Percentiles rank a stretch among this genome's conserved stretches.
These are phyloP conservation scores for Trididemnum miniatum DNA, from an alignment of 23 tunicate genomes.

Conservation along the genomic window DNA sequence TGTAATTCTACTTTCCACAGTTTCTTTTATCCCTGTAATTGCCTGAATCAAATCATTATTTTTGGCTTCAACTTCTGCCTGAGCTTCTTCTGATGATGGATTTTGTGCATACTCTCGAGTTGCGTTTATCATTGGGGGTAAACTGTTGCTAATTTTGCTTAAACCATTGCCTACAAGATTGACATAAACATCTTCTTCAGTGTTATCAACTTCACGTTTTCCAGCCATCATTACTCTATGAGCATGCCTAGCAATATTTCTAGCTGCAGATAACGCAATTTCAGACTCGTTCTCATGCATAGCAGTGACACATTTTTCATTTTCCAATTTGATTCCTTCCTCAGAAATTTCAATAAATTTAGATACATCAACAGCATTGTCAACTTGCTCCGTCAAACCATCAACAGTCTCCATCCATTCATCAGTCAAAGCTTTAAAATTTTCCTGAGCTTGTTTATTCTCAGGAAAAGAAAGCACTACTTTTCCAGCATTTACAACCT, in stretches of 20 bases:
- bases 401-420: conserved; percentile 87
- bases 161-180: conserved; percentile 37
- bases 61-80: conserved; percentile 43
- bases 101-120: conserved; percentile 58
- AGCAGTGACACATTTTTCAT: conserved; percentile 59
- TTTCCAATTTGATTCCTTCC: conserved; percentile 66
- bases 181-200: conserved; percentile 79
- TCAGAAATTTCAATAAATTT: conserved; percentile 76
- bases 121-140: conserved; percentile 49
- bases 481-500: conserved; percentile 91
- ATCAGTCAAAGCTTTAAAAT: conserved; percentile 74
- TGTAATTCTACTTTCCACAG: conserved; percentile 59
- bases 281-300: conserved; percentile 45
- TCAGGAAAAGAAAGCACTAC: conserved; percentile 90
- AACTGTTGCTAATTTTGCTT: conserved; percentile 15
- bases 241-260: conserved; percentile 91
- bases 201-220: conserved; percentile 90
- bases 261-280: conserved; percentile 64
- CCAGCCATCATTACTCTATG: conserved; percentile 88
- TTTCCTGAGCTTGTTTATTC: conserved; percentile 81
- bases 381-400: conserved; percentile 88
- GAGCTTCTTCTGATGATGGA: conserved; percentile 29
- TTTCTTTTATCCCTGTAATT: conserved; percentile 52
- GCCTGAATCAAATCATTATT: conserved; percentile 66
- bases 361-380: conserved; percentile 72